These are phyloP conservation scores for Lethrus apterus DNA, from an alignment of 1,140 invertebrate genomes.

Conservation along the genomic window DNA sequence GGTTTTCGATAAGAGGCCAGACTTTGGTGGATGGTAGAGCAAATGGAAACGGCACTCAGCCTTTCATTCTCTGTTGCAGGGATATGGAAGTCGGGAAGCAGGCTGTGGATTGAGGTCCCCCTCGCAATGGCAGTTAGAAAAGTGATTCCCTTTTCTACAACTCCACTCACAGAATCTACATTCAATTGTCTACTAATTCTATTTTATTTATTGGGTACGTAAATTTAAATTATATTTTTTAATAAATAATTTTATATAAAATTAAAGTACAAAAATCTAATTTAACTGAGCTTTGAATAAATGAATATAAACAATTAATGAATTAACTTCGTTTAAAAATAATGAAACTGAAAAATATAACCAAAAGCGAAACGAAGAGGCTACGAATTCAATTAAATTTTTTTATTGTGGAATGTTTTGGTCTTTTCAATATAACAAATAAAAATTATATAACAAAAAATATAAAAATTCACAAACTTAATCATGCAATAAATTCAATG, in stretches of 20 bases:
- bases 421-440: too few relatives aligned
- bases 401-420: too few relatives aligned
- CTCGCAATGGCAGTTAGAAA: conserved; percentile 8
- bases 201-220: background rate
- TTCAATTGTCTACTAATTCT: background rate
- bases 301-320: background rate
- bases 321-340: background rate
- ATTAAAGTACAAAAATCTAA: background rate
- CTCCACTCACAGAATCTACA: conserved; percentile 1
- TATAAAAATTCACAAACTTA: too few relatives aligned
- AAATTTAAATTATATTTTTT: background rate
- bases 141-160: background rate
- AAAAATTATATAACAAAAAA: too few relatives aligned
- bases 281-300: background rate
- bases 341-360: too few relatives aligned
- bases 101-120: conserved; percentile 31
- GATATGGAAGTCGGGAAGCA: conserved; percentile 28
- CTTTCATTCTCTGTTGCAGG: conserved; percentile 29
- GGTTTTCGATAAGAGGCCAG: conserved; percentile 22
- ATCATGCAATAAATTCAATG: too few relatives aligned
- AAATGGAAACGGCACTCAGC: conserved; percentile 6
- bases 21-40: conserved; percentile 3
- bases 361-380: too few relatives aligned
- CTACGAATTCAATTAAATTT: too few relatives aligned
- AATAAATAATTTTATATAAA: background rate